Evolutionary conservation across 2,113 vertebrate genomes (phyloP).

Genomic region (Calyptommatus sinebrachiatus): DNA sequence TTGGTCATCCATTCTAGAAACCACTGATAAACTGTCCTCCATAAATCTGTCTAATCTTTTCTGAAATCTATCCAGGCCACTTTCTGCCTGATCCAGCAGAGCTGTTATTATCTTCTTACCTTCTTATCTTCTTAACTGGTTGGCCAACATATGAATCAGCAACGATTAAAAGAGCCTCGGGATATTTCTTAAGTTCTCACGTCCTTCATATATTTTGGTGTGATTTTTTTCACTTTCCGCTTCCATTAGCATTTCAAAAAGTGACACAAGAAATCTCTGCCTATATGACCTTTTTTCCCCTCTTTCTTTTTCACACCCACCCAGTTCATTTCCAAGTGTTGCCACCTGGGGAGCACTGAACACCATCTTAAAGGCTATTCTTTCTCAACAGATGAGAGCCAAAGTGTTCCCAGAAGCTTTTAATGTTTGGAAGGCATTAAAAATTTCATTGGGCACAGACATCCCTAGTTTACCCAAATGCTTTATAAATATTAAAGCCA

Average conservation of each 20-base stretch:
- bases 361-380: constrained; percentile 11
- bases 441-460: constrained; percentile 45
- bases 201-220: no score
- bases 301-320: constrained; percentile 23
- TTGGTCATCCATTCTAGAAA: no score
- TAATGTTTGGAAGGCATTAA: constrained; percentile 54
- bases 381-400: constrained; percentile 37
- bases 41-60: no score
- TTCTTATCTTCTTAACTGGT: no score
- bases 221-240: background rate
- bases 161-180: no score
- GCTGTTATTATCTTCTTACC: no score
- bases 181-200: no score
- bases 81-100: background rate
- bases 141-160: no score
- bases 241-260: background rate
- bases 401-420: constrained; percentile 32
- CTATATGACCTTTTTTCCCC: constrained; percentile 13
- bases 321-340: constrained; percentile 35
- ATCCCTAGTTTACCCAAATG: constrained; percentile 36
- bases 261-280: background rate
- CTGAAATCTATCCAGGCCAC: no score
- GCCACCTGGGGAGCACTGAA: constrained; percentile 31
- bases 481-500: constrained; percentile 50
- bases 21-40: no score